Base-by-base conservation (phyloP, 2,797 vertebrate genomes). In the Acanthiza pusilla region DNA sequence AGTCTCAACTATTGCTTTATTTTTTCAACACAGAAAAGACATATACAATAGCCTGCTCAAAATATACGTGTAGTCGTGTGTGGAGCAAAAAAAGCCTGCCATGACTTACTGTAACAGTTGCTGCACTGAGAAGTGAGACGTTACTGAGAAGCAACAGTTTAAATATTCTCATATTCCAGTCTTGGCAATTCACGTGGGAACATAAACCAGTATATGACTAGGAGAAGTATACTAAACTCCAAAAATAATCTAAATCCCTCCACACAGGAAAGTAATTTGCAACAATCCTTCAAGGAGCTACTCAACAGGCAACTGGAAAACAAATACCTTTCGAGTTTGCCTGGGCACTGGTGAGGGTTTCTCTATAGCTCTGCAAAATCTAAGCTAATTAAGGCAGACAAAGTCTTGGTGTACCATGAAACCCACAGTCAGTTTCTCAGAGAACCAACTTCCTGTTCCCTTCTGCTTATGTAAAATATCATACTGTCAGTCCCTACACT, bases 391-490 rank as follows among this genome's bases (percentile, higher is more conserved):
- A 74, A 88, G 58, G 60, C 58, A 75, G 34, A 57, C 21, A 72
- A 81, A 89, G 78, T 76, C 63, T 61, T 58, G 53, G 53, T 10
- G 19, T 40, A 65, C 38, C 68, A 45, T 16, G 32, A 92, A 96
- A 85, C 34, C 20, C 63, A 68, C 32, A 65, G 55, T 50, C 38
- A 70, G 12, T 53, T 88, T 79, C 65, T 80, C 65, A 83, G 68
- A 89, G 54, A 89, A 57, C 21, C 62, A 88, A 53, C 83, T 96
- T 94, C 88, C 82, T 43, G 50, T 86, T 94, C 88, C n/a, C 55
- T 90, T 43, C 51, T 68, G 76, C 88, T 95, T 91, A 94, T 81
- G 48, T 94, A 81, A 92, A 93, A 73, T 65, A 84, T 4, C 81
- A 89, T 26, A 43, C 79, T 86, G 89, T 81, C 89, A 93, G 85